These are phyloP conservation scores for Neomorphus geoffroyi DNA, from an alignment of 2,797 vertebrate species.

Conservation along the genomic window DNA sequence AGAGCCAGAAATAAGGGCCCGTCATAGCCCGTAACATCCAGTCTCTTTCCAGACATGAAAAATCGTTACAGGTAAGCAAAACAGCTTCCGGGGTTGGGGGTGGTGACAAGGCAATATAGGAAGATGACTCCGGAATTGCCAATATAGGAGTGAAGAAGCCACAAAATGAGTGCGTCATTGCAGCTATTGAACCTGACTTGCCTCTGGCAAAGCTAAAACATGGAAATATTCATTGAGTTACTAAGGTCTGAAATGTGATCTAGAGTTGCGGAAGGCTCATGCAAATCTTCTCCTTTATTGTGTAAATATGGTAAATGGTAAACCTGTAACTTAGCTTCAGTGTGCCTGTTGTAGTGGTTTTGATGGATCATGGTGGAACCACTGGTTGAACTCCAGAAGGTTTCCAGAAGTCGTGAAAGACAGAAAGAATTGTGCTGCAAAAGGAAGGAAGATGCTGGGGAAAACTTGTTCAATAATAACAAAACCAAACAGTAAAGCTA, in stretches of 20 bases:
- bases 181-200: background rate
- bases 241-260: background rate
- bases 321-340: background rate
- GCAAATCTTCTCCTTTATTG: background rate
- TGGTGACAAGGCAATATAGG: background rate
- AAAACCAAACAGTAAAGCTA: background rate
- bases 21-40: background rate
- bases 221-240: background rate
- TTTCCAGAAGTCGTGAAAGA: background rate
- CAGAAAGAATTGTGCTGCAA: background rate
- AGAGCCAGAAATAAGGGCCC: background rate
- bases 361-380: background rate
- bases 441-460: background rate
- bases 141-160: background rate
- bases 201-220: background rate
- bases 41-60: background rate
- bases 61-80: background rate
- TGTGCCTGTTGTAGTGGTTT: fast-evolving
- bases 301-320: background rate
- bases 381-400: background rate
- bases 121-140: background rate
- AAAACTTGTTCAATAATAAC: background rate
- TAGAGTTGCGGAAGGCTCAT: background rate
- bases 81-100: background rate
- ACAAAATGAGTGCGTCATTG: background rate